These are phyloP conservation scores for Archaeoteleia sp. DNA, from an alignment of 2,888 invertebrate species.

Conservation along the genomic window DNA sequence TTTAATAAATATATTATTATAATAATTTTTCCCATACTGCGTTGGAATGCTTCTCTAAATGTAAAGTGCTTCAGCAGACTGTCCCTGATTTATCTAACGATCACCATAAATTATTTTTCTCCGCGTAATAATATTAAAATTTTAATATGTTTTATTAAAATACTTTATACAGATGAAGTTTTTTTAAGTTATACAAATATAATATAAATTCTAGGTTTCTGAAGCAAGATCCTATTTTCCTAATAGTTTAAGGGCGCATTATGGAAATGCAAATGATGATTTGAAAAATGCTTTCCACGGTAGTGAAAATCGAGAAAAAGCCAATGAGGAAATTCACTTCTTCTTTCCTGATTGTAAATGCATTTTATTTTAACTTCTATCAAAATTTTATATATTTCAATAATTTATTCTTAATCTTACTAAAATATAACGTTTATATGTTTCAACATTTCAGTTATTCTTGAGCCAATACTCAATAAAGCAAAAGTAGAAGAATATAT, in stretches of 20 bases:
- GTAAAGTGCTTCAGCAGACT: too few species aligned
- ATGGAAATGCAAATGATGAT: conserved; percentile 81
- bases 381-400: not conserved
- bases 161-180: too few species aligned
- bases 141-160: too few species aligned
- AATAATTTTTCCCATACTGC: too few species aligned
- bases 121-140: too few species aligned
- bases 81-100: too few species aligned
- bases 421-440: conserved; percentile 5
- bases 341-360: conserved; percentile 89
- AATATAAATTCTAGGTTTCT: conserved; percentile 68
- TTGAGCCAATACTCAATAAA: conserved; percentile 64
- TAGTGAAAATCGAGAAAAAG: conserved; percentile 80
- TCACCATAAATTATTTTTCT: too few species aligned
- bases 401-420: conserved; percentile 4
- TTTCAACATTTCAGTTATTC: conserved; percentile 17
- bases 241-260: conserved; percentile 82
- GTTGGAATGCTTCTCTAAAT: too few species aligned
- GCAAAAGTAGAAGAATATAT: conserved; percentile 82
- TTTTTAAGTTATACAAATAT: conserved; percentile 11
- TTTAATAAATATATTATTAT: too few species aligned
- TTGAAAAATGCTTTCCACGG: conserved; percentile 87
- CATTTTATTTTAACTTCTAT: not conserved
- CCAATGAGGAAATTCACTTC: conserved; percentile 88
- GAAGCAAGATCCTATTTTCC: conserved; percentile 84